phyloP scores from a whole-genome alignment of 2,888 invertebrate genomes.

The Melitaea athalia region DNA sequence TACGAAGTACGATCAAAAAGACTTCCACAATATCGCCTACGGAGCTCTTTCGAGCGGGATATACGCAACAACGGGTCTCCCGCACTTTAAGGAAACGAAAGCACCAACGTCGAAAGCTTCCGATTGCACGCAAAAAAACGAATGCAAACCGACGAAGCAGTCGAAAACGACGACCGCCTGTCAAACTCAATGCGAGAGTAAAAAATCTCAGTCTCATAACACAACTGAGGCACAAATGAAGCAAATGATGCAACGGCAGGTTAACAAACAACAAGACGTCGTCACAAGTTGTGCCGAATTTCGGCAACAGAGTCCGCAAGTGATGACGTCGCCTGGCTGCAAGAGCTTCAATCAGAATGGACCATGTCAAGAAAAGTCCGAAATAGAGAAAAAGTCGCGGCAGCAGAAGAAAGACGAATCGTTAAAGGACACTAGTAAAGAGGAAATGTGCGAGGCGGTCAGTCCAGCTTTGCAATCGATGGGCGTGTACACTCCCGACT shows the following conservation, averaged over 20 bases:
- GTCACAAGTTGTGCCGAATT: slow-evolving; percentile 69
- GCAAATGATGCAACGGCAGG: slow-evolving; percentile 72
- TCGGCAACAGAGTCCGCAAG: slow-evolving; percentile 68
- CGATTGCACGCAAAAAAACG: slow-evolving; percentile 71
- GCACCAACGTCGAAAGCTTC: slow-evolving; percentile 62
- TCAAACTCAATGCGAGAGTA: slow-evolving; percentile 74
- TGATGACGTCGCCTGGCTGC: slow-evolving; percentile 66
- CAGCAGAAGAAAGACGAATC: slow-evolving; percentile 73
- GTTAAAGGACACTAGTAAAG: slow-evolving; percentile 66
- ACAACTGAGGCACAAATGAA: slow-evolving; percentile 67
- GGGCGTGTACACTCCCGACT: slow-evolving; percentile 93
- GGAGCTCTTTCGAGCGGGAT: slow-evolving; percentile 69
- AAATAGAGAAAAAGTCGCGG: slow-evolving; percentile 73
- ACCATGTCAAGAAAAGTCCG: slow-evolving; percentile 69
- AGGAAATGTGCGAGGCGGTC: slow-evolving; percentile 73
- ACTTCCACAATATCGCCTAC: slow-evolving; percentile 75
- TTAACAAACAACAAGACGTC: slow-evolving; percentile 64
- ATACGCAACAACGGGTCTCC: slow-evolving; percentile 67
- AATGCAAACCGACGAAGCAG: slow-evolving; percentile 72
- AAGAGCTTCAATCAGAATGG: slow-evolving; percentile 69
- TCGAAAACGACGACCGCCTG: slow-evolving; percentile 73
- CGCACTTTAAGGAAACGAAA: slow-evolving; percentile 75
- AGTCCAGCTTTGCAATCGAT: slow-evolving; percentile 88
- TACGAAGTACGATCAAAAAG: slow-evolving; percentile 76
- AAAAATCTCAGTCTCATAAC: slow-evolving; percentile 58